Conservation (phyloP, 2,797 vertebrate species). For the Leptoclinus maculatus region DNA sequence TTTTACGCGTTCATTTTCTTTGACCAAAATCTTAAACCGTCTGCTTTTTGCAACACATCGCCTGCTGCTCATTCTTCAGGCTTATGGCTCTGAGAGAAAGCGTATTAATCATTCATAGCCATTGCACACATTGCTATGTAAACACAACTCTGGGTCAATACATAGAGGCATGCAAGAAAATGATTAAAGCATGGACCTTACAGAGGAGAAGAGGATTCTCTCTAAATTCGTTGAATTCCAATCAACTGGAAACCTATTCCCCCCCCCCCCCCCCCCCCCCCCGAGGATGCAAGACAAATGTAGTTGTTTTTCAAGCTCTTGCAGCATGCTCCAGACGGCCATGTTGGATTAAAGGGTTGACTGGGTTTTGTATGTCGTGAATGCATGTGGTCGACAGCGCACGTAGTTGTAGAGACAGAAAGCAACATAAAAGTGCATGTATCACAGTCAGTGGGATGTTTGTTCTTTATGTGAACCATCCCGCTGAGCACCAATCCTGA, state of each 20-base stretch:
- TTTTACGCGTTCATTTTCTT: neutral
- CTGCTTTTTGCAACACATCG: constrained; percentile 1
- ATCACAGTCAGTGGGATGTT: neutral
- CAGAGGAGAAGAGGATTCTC: constrained; percentile 23
- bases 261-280: constrained; percentile 29
- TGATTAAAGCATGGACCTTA: constrained; percentile 47
- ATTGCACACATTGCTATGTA: constrained; percentile 57
- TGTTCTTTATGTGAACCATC: constrained; percentile 10
- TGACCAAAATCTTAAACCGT: constrained; percentile 7
- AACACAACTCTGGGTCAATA: constrained; percentile 70
- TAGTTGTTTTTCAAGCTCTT: constrained; percentile 14
- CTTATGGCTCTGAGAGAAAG: neutral
- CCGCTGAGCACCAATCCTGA: constrained; percentile 22
- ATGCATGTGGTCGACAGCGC: neutral
- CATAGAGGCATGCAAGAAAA: constrained; percentile 44
- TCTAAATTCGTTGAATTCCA: constrained; percentile 58
- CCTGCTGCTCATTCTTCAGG: constrained; percentile 10
- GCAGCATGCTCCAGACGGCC: neutral
- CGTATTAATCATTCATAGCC: constrained; percentile 64
- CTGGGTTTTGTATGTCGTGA: neutral
- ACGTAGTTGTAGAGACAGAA: neutral
- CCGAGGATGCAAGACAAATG: constrained; percentile 45
- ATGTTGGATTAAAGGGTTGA: neutral
- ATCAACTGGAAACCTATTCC: constrained; percentile 41
- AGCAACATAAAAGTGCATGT: neutral